Percentiles rank a stretch among this genome's conserved stretches.
Evolutionary conservation across 1,140 invertebrate genomes (phyloP).

Genomic region (Tetramorium simillimum): DNA sequence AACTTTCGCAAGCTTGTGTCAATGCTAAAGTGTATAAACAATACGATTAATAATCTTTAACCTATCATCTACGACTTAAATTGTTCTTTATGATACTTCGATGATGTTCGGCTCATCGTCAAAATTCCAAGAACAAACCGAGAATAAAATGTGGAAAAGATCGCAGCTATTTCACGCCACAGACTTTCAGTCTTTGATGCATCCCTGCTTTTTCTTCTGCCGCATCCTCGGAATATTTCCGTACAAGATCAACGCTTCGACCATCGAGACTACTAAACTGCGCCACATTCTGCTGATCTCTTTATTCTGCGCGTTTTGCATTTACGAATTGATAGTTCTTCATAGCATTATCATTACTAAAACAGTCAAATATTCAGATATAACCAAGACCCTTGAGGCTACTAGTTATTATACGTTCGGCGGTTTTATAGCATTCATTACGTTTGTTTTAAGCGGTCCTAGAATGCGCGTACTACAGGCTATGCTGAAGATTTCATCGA

Average conservation of each 20-base stretch:
- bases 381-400: constrained; percentile 66
- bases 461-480: constrained; percentile 70
- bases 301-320: constrained; percentile 27
- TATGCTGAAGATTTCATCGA: constrained; percentile 58
- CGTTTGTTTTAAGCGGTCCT: constrained; percentile 46
- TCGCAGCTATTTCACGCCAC: constrained; percentile 59
- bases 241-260: constrained; percentile 43
- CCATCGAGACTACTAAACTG: constrained; percentile 30
- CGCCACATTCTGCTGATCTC: constrained; percentile 56
- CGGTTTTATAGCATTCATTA: constrained; percentile 32
- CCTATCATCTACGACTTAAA: background rate
- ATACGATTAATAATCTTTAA: background rate
- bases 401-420: constrained; percentile 72
- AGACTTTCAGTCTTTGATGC: constrained; percentile 69
- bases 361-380: background rate
- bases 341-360: constrained; percentile 70
- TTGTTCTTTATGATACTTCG: background rate
- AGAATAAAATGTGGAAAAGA: constrained; percentile 8
- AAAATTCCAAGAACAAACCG: background rate
- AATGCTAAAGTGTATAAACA: background rate
- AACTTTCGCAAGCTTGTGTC: background rate
- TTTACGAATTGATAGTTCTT: background rate
- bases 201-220: constrained; percentile 60
- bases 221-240: constrained; percentile 69
- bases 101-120: background rate